Evolutionary conservation across 2,113 vertebrate genomes (phyloP).

Genomic region (Eidolon helvum): DNA sequence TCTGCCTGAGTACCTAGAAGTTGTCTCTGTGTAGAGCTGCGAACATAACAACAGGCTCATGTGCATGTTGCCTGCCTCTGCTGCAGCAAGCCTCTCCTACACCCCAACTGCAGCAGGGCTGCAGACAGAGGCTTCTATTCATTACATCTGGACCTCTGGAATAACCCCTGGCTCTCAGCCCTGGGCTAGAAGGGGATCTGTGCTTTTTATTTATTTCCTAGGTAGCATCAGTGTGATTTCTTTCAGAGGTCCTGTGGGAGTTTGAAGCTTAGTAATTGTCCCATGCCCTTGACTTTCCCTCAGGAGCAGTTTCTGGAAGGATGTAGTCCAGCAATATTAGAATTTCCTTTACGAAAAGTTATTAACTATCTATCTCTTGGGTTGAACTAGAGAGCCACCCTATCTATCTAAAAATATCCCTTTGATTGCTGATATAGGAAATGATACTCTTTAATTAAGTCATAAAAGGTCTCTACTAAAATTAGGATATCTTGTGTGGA

Average conservation of each 20-base stretch:
- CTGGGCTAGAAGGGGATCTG: background rate
- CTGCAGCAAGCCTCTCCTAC: background rate
- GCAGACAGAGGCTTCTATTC: background rate
- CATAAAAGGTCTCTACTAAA: background rate
- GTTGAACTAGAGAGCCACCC: background rate
- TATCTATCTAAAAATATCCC: background rate
- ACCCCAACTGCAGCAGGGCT: background rate
- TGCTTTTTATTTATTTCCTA: background rate
- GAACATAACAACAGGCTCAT: background rate
- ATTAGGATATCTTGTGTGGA: background rate
- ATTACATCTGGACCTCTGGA: background rate
- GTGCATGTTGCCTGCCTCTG: background rate
- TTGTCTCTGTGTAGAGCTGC: background rate
- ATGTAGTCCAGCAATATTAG: background rate
- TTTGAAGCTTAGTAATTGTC: background rate
- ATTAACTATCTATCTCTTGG: background rate
- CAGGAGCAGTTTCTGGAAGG: background rate
- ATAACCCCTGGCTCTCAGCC: background rate
- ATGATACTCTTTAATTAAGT: background rate
- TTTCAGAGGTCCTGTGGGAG: background rate
- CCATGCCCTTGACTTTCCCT: background rate
- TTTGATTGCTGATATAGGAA: background rate
- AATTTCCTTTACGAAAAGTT: constrained; percentile 8
- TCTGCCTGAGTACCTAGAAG: background rate
- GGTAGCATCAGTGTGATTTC: background rate